Base-by-base conservation (phyloP, 2,113 vertebrate species). In the Capricornis sumatraensis region DNA sequence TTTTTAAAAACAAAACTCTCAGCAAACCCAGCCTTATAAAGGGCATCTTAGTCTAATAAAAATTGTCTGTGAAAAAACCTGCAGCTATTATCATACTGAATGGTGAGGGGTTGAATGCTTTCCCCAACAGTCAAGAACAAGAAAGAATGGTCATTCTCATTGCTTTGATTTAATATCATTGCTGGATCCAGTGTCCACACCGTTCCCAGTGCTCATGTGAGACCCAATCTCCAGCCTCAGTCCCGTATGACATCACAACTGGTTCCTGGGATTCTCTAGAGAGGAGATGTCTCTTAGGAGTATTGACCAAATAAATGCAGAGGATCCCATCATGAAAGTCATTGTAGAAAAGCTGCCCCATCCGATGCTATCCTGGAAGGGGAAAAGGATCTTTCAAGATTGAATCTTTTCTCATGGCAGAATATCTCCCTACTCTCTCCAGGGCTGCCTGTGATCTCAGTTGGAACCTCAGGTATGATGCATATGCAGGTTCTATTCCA, bases 351-450 rank as follows among this genome's bases (percentile, higher is more conserved):
- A 7, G 8, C 7, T n/a, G 10, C 6, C n/a, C 6, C 10, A 19
- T 23, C 27, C 7, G 0, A 2, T 4, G 17, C 12, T 93, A 9
- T 60, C 43, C 16, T 47, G 40, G 13, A 1, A 12, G 9, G 3
- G 5, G 19, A 43, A n/a, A 53, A 3, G n/a, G 27, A 62, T 60
- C n/a, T 52, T 87, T 52, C 30, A 57, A 13, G 45, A 55, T 1
- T 55, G 53, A 79, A 52, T 17, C 43, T 50, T 50, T 47, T 60
- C 30, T 15, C 14, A 12, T 0, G 0, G 19, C 17, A 25, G 28
- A 11, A 6, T 71, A 40, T 14, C n/a, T 52, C 47, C 55, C 27
- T 62, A 5, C 13, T 53, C 27, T 79, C 27, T 52, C 50, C 30
- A 62, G 13, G 11, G 12, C 25, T 60, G 17, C 16, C 23, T 30